Evolutionary conservation across 2,113 vertebrate genomes (phyloP).

Genomic region (Lontra canadensis): DNA sequence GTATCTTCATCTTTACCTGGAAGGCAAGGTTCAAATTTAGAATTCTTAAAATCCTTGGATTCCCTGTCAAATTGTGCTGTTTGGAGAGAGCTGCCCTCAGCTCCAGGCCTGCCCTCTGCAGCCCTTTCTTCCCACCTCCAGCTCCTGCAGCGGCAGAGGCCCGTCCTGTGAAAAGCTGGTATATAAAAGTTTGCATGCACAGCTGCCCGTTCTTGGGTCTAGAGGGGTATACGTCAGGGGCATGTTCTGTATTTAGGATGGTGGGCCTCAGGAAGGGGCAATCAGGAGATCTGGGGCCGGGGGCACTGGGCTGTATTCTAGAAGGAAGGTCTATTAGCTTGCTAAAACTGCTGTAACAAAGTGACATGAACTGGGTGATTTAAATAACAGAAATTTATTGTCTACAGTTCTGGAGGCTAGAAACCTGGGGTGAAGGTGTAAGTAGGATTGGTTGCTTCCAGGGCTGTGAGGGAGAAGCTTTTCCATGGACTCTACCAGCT

Average conservation of each 20-base stretch:
- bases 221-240: too few relatives aligned
- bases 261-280: not conserved
- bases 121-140: not conserved
- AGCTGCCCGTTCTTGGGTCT: not conserved
- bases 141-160: not conserved
- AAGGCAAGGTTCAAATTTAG: not conserved
- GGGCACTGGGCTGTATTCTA: not conserved
- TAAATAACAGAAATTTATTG: not conserved
- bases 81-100: not conserved
- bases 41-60: not conserved
- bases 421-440: not conserved
- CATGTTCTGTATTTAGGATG: not conserved
- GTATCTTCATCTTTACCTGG: not conserved
- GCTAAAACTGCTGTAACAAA: not conserved
- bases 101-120: too few relatives aligned
- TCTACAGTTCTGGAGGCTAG: not conserved
- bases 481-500: not conserved
- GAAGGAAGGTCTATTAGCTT: not conserved
- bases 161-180: not conserved
- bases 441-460: not conserved
- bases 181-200: not conserved
- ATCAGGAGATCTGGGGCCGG: not conserved
- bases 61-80: not conserved
- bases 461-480: not conserved
- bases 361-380: not conserved